Percentiles rank a stretch among this genome's conserved stretches.
Evolutionary conservation across 2,888 invertebrate genomes (phyloP).

Genomic region (Torymus aiolomorphi): DNA sequence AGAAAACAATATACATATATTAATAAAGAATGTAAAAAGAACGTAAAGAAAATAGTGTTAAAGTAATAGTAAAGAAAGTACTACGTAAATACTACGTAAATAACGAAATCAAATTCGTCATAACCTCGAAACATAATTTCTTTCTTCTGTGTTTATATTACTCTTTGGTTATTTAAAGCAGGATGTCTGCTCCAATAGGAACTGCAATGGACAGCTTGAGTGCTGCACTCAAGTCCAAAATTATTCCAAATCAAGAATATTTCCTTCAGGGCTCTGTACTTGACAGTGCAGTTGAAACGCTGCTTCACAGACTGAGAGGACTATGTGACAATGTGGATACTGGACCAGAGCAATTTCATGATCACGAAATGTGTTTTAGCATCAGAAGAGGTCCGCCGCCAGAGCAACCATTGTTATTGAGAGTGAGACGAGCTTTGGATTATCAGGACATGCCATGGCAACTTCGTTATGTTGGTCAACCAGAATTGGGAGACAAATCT

Average conservation of each 20-base stretch:
- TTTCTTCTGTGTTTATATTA: not conserved
- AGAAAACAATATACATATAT: no score
- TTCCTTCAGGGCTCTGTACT: constrained; percentile 94
- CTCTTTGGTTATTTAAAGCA: constrained; percentile 18
- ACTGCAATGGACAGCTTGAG: constrained; percentile 87
- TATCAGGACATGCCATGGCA: constrained; percentile 92
- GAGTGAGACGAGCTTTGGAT: constrained; percentile 90
- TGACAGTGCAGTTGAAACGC: constrained; percentile 92
- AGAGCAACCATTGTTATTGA: constrained; percentile 81
- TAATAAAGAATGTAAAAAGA: no score
- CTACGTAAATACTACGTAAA: not conserved
- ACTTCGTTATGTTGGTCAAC: constrained; percentile 93
- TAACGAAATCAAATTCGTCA: not conserved
- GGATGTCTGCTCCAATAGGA: constrained; percentile 77
- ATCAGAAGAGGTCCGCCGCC: constrained; percentile 78
- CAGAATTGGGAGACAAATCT: constrained; percentile 91
- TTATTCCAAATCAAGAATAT: constrained; percentile 95
- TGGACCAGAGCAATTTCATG: constrained; percentile 93
- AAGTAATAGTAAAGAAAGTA: no score
- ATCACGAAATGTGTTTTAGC: constrained; percentile 94
- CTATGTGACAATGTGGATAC: constrained; percentile 95
- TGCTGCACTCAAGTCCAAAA: constrained; percentile 88
- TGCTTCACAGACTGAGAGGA: constrained; percentile 90
- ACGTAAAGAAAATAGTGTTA: no score
- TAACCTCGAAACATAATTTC: constrained; percentile 15